Evolutionary conservation across 2,888 invertebrate species (phyloP), one percentile per base, ranked within the genome.

Genomic region (Helleia helle): DNA sequence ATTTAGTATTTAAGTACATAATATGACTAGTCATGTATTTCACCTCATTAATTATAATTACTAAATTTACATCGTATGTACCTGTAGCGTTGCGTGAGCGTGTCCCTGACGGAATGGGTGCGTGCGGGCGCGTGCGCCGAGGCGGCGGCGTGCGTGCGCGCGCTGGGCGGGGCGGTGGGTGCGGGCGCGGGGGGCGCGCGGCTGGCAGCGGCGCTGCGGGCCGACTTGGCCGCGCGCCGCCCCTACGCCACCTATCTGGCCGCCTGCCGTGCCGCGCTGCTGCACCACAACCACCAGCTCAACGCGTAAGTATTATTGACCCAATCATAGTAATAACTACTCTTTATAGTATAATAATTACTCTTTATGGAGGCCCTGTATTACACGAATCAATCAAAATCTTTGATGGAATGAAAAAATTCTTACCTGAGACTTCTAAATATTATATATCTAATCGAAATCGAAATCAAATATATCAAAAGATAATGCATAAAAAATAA

Each of bases 171-270:
- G 51, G 62, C 55, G 51, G 62, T 55, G 2, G 51, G 46, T 12
- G 51, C 56, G 34, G 46, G 48, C 27, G 51, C 56, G 44, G 53
- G 59, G 24, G 55, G 47, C 38, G 64, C 59, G 6, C 62, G 79
- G 0, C 66, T 80, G 11, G 77, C 75, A 1, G 75, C 71, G 9
- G 71, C 79, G 2, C 59, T 81, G 55, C 59, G 77, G 0, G 70
- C 75, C 2, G 83, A 83, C 56, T 63, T 83, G n/a, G 75, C 79
- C 11, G 79, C 81, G 34, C 49, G 79, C 18, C 51, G 80, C 0
- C 80, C 81, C 38, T 81, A 83, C 58, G 75, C 77, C 28, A 67
- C 76, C 36, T 80, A 81, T 54, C 65, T 81, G 0, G 71, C 80
- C 17, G 60, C 67, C 8, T 76, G 77, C 46, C 51, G 80, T 24